Percentiles rank a stretch among this genome's conserved stretches.
These are phyloP conservation scores for Glyptemys insculpta DNA, from an alignment of 2,797 vertebrate species.

Conservation along the genomic window DNA sequence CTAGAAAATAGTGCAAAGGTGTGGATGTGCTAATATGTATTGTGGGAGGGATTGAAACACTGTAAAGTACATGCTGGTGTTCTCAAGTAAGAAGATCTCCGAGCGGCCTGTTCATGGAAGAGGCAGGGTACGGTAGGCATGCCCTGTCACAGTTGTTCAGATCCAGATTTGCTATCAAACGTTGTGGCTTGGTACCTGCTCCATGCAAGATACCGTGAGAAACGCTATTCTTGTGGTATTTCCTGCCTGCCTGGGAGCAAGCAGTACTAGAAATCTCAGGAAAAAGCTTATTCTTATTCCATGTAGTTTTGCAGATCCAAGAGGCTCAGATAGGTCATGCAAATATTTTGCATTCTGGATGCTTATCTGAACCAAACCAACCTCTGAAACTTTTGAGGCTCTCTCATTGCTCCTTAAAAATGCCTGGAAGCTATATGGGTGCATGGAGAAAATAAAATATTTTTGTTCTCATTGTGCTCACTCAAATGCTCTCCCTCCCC, in stretches of 20 bases:
- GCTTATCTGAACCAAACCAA: not conserved
- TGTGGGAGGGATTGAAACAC: not conserved
- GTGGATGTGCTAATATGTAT: not conserved
- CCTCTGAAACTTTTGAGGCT: not conserved
- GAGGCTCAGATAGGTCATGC: fast-evolving
- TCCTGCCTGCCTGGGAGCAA: not conserved
- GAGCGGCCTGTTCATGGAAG: not conserved
- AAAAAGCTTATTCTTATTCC: not conserved
- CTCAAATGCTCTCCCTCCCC: not conserved
- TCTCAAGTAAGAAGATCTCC: not conserved
- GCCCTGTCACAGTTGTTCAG: not conserved
- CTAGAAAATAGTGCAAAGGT: not conserved
- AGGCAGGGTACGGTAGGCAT: not conserved
- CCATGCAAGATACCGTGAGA: not conserved
- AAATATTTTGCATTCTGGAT: not conserved
- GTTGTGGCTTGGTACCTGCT: not conserved
- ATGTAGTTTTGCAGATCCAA: fast-evolving
- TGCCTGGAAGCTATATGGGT: fast-evolving
- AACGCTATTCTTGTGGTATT: fast-evolving
- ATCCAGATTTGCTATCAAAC: fast-evolving
- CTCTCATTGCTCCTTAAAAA: not conserved
- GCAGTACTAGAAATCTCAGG: not conserved
- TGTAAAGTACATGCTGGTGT: not conserved
- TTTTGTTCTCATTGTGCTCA: not conserved
- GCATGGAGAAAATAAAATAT: not conserved